Conservation (phyloP, 2,113 vertebrate species). For the Ceuthmochares aereus region DNA sequence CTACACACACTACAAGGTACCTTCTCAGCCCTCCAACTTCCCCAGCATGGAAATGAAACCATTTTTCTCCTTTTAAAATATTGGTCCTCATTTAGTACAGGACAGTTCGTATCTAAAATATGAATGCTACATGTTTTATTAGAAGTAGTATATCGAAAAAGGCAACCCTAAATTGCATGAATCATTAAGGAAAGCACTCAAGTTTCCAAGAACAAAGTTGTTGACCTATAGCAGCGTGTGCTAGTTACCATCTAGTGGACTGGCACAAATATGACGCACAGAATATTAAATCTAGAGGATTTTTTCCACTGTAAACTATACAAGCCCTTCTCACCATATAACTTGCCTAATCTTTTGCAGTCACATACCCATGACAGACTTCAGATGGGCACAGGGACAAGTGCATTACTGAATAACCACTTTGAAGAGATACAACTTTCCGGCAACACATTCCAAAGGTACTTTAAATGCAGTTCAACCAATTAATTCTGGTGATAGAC, state of each 20-base stretch:
- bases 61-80: background rate
- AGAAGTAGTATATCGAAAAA: background rate
- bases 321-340: slow-evolving; percentile 9
- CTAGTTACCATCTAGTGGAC: background rate
- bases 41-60: background rate
- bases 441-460: background rate
- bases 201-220: background rate
- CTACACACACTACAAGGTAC: background rate
- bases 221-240: background rate
- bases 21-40: background rate
- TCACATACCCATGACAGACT: background rate
- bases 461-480: background rate
- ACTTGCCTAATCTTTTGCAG: background rate
- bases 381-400: background rate
- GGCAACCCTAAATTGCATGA: background rate
- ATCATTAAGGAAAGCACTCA: background rate
- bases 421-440: background rate
- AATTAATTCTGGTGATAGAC: background rate
- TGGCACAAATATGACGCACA: background rate
- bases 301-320: slow-evolving; percentile 32
- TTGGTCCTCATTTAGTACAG: rapidly evolving
- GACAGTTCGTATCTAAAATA: background rate
- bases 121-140: background rate
- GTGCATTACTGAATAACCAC: background rate
- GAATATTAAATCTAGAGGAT: background rate